A percentile compares a stretch with the other conserved stretches of the same genome.
Conservation (phyloP, 2,113 vertebrate species). For the Artemisiospiza belli region DNA sequence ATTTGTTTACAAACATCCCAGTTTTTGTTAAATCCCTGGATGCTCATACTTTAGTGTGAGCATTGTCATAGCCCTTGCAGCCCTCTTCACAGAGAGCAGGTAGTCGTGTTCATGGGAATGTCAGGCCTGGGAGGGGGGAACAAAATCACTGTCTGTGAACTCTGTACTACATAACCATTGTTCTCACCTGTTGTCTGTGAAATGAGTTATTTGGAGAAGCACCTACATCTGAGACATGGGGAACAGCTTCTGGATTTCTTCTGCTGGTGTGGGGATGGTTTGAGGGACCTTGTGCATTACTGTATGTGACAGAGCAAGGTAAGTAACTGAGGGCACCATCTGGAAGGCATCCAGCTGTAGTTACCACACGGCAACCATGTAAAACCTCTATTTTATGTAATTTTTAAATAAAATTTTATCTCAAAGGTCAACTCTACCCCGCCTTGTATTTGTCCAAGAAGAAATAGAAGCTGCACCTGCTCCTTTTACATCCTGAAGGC, state of each 20-base stretch:
- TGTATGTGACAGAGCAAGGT: constrained; percentile 43
- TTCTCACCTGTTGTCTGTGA: constrained; percentile 27
- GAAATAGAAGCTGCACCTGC: fast-evolving
- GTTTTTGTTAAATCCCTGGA: constrained; percentile 63
- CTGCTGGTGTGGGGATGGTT: neutral
- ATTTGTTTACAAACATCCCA: constrained; percentile 69
- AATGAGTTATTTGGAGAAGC: neutral
- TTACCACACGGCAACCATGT: constrained; percentile 48
- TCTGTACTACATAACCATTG: constrained; percentile 31
- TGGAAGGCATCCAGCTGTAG: constrained; percentile 40
- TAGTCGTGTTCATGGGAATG: neutral
- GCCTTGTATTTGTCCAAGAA: neutral
- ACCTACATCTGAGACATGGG: constrained; percentile 1
- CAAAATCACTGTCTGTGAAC: constrained; percentile 16
- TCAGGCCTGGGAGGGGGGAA: neutral
- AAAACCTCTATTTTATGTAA: constrained; percentile 76
- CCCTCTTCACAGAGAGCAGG: constrained; percentile 26
- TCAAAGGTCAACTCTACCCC: constrained; percentile 10
- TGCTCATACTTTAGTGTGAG: constrained; percentile 20
- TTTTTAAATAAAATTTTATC: constrained; percentile 73
- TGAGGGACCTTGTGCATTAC: neutral
- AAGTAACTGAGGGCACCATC: neutral
- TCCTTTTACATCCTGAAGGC: neutral
- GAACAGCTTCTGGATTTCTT: constrained; percentile 22
- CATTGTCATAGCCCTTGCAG: constrained; percentile 39